These are phyloP conservation scores for Anguilla japonica DNA, from an alignment of 2,113 vertebrate species.

Conservation along the genomic window DNA sequence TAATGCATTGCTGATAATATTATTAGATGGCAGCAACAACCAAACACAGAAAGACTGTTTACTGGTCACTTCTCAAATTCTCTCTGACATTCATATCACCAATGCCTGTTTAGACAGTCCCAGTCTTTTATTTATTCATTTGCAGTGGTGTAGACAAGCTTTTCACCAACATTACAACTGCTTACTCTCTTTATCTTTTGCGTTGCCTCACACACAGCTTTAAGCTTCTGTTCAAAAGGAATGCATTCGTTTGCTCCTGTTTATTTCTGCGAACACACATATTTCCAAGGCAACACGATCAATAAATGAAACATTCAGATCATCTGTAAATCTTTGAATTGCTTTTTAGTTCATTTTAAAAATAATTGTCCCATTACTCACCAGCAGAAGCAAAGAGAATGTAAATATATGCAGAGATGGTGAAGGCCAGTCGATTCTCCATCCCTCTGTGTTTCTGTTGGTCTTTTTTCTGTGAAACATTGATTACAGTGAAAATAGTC, in stretches of 20 bases:
- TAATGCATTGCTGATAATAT: slow-evolving; percentile 29
- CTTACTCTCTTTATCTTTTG: background rate
- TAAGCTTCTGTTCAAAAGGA: background rate
- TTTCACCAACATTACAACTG: background rate
- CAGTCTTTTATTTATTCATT: background rate
- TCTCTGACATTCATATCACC: background rate
- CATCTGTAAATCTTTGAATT: too few relatives aligned
- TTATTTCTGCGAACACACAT: background rate
- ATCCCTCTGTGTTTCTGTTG: slow-evolving; percentile 36
- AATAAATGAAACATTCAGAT: too few relatives aligned
- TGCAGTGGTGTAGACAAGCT: background rate
- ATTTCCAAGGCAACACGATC: too few relatives aligned
- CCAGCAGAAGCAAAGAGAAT: background rate
- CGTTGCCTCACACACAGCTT: background rate
- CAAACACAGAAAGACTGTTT: background rate
- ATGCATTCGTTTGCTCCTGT: background rate
- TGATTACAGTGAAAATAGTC: background rate
- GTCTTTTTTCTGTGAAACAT: background rate
- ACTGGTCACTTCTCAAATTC: background rate
- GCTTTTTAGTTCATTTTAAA: background rate
- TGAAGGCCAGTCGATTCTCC: slow-evolving; percentile 15
- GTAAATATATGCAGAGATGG: slow-evolving; percentile 29
- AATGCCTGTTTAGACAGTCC: background rate
- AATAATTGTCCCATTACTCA: background rate
- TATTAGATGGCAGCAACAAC: slow-evolving; percentile 27